These are phyloP conservation scores for Diorhabda elongata DNA, from an alignment of 1,140 invertebrate species.

Conservation along the genomic window DNA sequence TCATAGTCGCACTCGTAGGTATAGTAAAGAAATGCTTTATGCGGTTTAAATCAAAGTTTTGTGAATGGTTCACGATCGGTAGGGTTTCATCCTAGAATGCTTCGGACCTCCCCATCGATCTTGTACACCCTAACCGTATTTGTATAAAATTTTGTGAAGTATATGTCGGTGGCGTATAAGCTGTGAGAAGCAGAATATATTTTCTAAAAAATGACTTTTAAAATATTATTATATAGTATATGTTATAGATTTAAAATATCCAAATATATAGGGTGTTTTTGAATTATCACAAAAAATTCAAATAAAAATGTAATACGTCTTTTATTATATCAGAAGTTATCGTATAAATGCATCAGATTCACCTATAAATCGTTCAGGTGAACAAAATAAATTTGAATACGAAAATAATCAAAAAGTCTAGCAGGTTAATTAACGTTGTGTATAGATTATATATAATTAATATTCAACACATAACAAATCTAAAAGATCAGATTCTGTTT, in stretches of 20 bases:
- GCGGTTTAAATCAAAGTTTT: background rate
- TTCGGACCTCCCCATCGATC: background rate
- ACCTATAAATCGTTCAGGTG: no score
- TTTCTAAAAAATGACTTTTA: background rate
- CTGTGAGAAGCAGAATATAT: background rate
- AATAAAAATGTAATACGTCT: no score
- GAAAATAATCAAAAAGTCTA: no score
- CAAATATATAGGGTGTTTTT: background rate
- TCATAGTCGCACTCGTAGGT: background rate
- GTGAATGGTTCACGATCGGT: conserved; percentile 1
- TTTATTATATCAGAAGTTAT: no score
- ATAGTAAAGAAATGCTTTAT: background rate
- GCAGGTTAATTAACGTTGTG: no score
- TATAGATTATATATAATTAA: no score
- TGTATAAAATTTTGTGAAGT: background rate
- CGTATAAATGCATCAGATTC: no score
- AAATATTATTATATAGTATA: background rate
- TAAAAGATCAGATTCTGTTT: no score
- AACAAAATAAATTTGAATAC: no score
- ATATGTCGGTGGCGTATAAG: background rate
- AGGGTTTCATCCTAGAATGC: background rate
- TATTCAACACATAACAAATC: no score
- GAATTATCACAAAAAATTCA: no score
- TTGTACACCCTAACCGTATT: background rate
- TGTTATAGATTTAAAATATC: background rate